Conservation (phyloP, 2,888 invertebrate species). For the Ceriagrion tenellum region DNA sequence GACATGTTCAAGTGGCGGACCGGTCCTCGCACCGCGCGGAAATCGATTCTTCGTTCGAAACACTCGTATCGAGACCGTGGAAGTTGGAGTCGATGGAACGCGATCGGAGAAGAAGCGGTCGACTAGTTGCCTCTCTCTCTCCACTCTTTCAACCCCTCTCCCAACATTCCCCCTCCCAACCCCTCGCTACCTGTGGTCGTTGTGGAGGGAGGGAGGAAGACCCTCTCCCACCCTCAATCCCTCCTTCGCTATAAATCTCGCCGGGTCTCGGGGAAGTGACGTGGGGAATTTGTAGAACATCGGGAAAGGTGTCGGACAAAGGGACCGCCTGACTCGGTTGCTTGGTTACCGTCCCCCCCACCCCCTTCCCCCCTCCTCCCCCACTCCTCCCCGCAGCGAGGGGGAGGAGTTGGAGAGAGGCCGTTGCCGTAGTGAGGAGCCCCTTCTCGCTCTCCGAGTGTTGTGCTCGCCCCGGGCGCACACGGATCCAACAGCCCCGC, state of each 20-base stretch:
- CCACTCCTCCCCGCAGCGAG: background rate
- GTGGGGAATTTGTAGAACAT: constrained; percentile 63
- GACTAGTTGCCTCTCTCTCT: too few relatives aligned
- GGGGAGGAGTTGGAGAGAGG: background rate
- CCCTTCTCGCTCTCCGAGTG: background rate
- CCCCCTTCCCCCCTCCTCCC: background rate
- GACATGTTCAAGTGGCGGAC: too few relatives aligned
- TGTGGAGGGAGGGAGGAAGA: background rate
- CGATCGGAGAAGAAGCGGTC: too few relatives aligned
- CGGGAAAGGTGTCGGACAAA: constrained; percentile 59
- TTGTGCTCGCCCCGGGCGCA: background rate
- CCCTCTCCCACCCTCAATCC: background rate
- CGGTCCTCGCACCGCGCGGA: too few relatives aligned
- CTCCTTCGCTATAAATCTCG: constrained; percentile 53
- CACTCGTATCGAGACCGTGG: too few relatives aligned
- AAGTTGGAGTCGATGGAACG: too few relatives aligned
- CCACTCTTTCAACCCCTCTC: background rate
- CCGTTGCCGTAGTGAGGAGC: background rate
- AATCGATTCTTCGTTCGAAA: too few relatives aligned
- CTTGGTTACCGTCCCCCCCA: background rate
- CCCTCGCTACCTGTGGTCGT: background rate
- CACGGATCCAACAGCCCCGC: background rate
- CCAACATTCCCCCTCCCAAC: background rate
- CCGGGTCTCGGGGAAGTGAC: constrained; percentile 56
- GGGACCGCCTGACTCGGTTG: constrained; percentile 46